Evolutionary conservation across 2,888 invertebrate genomes (phyloP).

Genomic region (Seira sanloemensis): DNA sequence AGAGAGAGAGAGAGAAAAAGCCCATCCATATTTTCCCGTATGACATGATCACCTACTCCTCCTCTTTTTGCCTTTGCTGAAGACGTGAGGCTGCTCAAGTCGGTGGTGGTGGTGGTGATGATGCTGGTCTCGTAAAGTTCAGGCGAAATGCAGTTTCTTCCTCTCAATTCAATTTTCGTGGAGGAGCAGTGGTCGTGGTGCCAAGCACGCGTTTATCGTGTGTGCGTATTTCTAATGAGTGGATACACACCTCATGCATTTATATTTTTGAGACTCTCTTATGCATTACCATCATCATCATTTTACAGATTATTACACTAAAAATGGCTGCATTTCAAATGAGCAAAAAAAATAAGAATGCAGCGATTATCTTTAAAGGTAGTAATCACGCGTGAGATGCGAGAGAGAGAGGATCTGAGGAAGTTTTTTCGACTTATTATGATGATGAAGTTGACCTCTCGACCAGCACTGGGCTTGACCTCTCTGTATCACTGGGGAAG

Average conservation of each 20-base stretch:
- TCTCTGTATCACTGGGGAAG: too few species aligned
- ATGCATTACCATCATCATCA: neutral
- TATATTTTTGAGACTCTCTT: neutral
- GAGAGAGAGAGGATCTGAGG: neutral
- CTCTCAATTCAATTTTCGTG: neutral
- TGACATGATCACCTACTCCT: slow-evolving; percentile 63
- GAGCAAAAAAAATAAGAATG: slow-evolving; percentile 11
- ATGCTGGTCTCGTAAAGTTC: neutral
- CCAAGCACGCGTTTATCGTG: slow-evolving; percentile 60
- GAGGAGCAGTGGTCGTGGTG: slow-evolving; percentile 47
- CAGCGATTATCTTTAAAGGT: neutral
- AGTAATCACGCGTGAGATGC: neutral
- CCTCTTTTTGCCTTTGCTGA: slow-evolving; percentile 22
- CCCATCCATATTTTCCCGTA: slow-evolving; percentile 30
- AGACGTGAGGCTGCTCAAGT: slow-evolving; percentile 11
- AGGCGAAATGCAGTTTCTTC: slow-evolving; percentile 19
- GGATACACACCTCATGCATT: neutral
- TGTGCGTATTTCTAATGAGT: slow-evolving; percentile 22
- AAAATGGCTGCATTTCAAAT: slow-evolving; percentile 20
- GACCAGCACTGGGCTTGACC: neutral
- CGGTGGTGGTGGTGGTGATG: slow-evolving; percentile 20
- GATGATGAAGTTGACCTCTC: neutral
- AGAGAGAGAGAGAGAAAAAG: slow-evolving; percentile 19
- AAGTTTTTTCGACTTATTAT: neutral
- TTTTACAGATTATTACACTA: neutral